A percentile compares a stretch with the other conserved stretches of the same genome.
These are phyloP conservation scores for Cyprinodon diabolis DNA, from an alignment of 2,797 vertebrate species.

Conservation along the genomic window DNA sequence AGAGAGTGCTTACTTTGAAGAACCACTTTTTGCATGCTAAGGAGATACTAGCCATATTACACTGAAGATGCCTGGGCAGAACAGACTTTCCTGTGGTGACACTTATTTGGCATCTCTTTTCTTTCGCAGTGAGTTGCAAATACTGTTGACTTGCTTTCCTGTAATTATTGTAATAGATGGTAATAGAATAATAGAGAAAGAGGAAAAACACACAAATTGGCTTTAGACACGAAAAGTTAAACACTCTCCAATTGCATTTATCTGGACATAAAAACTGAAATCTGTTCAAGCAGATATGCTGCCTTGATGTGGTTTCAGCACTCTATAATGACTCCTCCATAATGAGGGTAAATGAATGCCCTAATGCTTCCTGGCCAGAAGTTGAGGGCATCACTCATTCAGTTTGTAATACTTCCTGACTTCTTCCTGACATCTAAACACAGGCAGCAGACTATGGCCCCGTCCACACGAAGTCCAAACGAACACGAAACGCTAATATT, in stretches of 20 bases:
- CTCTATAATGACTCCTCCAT: slow-evolving; percentile 54
- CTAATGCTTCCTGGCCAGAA: slow-evolving; percentile 51
- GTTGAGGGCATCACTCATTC: slow-evolving; percentile 51
- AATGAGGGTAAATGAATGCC: slow-evolving; percentile 54
- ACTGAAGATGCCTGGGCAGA: slow-evolving; percentile 39
- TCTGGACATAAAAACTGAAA: slow-evolving; percentile 33
- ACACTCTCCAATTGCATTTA: slow-evolving; percentile 27
- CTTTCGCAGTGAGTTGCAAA: slow-evolving; percentile 8
- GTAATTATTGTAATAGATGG: slow-evolving; percentile 4
- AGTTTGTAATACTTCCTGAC: slow-evolving; percentile 54
- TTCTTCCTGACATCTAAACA: slow-evolving; percentile 13
- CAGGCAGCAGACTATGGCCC: slow-evolving; percentile 17
- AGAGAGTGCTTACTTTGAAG: slow-evolving; percentile 57
- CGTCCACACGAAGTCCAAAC: slow-evolving; percentile 1
- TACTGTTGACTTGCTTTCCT: slow-evolving; percentile 11
- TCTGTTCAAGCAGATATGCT: slow-evolving; percentile 13
- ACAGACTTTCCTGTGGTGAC: slow-evolving; percentile 32
- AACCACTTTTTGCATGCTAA: slow-evolving; percentile 51
- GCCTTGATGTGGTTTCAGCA: slow-evolving; percentile 62
- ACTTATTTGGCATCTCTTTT: slow-evolving; percentile 40
- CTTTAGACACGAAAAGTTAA: slow-evolving; percentile 23
- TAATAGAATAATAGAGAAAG: slow-evolving; percentile 15
- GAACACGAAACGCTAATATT: too few species aligned
- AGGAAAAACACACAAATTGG: slow-evolving; percentile 29
- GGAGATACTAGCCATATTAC: slow-evolving; percentile 36